Conservation (phyloP, 2,888 invertebrate species). For the Caenorhabditis doughertyi region DNA sequence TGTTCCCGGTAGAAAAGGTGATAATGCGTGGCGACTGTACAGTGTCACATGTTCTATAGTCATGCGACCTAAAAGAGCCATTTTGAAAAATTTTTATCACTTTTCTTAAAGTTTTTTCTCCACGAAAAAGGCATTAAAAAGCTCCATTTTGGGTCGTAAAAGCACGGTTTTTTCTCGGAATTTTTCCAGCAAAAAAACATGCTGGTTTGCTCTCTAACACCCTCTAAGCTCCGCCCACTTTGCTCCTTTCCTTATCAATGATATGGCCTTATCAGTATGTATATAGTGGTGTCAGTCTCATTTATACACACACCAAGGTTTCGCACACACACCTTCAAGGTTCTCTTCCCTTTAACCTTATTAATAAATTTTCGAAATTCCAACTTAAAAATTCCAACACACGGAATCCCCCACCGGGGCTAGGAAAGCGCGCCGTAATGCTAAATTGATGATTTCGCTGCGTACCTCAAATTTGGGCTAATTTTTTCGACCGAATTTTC, state of each 20-base stretch:
- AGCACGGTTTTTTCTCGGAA: conserved; percentile 6
- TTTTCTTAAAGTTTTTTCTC: too few relatives aligned
- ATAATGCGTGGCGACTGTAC: neutral
- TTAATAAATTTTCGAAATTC: neutral
- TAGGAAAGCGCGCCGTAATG: too few relatives aligned
- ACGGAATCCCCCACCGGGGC: too few relatives aligned
- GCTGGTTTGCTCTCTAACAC: neutral
- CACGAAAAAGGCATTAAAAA: conserved; percentile 21
- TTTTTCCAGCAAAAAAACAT: neutral
- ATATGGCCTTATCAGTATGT: conserved; percentile 10
- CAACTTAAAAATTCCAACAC: neutral
- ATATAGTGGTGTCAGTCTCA: conserved; percentile 24
- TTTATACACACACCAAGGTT: neutral
- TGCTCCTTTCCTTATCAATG: neutral
- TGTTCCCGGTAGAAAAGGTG: neutral
- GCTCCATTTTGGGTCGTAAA: neutral
- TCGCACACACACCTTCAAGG: neutral
- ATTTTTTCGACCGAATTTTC: too few relatives aligned
- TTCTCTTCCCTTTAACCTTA: neutral
- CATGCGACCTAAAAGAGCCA: too few relatives aligned
- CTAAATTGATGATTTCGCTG: too few relatives aligned
- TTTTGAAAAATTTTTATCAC: too few relatives aligned
- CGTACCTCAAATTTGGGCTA: too few relatives aligned
- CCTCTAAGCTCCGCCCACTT: neutral
- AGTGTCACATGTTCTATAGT: conserved; percentile 20